Evolutionary conservation across 2,888 invertebrate species (phyloP), one percentile per base, ranked within the genome.

Genomic region (Ptilodon capucinus): DNA sequence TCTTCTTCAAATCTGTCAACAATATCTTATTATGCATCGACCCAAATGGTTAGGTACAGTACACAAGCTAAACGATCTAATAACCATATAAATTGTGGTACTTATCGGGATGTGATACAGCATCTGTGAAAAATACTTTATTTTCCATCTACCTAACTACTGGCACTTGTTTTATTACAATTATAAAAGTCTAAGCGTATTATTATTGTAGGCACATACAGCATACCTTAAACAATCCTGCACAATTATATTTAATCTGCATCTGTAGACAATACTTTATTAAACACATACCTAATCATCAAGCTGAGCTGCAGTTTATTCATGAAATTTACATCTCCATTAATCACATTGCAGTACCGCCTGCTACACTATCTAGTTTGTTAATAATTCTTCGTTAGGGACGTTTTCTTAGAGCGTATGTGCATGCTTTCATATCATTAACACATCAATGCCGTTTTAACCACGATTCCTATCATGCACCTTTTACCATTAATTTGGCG

Each of bases 21-120:
- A 59, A 42, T 17, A 11, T 40, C 23, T 34, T 6, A 40, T 45
- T 45, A 45, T 14, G 34, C 34, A 28, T n/a, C n/a, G n/a, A n/a
- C n/a, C 28, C n/a, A 28, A 11, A n/a, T n/a, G n/a, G n/a, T n/a
- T n/a, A n/a, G n/a, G n/a, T n/a, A n/a, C n/a, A n/a, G n/a, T n/a
- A 28, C 28, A n/a, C 1, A 25, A 8, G 23, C 7, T 8, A 9
- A 25, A 25, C 2, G 23, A 2, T 25, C 8, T 9, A 25, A 23
- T 1, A 23, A 7, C 23, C 23, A 23, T 7, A 23, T 23, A 6
- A 2, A n/a, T 23, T 23, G 5, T 23, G 7, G 8, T 7, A 6
- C 9, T 7, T 7, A 6, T 23, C 32, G n/a, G n/a, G n/a, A 13
- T 14, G 13, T 32, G n/a, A 16, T 34, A 9, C 17, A 9, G 14